These are phyloP conservation scores for Trichomycterus rosablanca DNA, from an alignment of 2,113 vertebrate genomes.

Conservation along the genomic window DNA sequence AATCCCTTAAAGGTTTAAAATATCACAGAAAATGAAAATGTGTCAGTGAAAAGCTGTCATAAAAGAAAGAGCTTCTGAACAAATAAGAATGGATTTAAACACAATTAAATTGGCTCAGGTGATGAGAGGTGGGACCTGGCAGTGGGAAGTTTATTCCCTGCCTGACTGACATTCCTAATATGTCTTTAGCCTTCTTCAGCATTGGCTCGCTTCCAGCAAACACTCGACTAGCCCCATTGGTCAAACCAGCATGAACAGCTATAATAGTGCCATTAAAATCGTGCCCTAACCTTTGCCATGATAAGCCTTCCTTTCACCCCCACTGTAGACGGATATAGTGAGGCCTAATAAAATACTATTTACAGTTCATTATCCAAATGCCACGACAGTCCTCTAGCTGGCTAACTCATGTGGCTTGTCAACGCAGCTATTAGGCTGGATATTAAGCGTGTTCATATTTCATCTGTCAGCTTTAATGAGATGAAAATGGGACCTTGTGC, in stretches of 20 bases:
- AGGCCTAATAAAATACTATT: slow-evolving; percentile 56
- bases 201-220: slow-evolving; percentile 34
- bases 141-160: slow-evolving; percentile 25
- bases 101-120: slow-evolving; percentile 48
- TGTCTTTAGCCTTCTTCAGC: slow-evolving; percentile 35
- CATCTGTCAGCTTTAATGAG: slow-evolving; percentile 39
- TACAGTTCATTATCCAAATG: slow-evolving; percentile 69
- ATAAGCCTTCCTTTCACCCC: slow-evolving; percentile 45
- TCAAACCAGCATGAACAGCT: slow-evolving; percentile 38
- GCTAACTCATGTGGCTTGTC: slow-evolving; percentile 60
- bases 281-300: slow-evolving; percentile 57
- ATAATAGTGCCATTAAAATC: slow-evolving; percentile 49
- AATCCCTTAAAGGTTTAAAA: slow-evolving; percentile 7
- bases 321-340: slow-evolving; percentile 26
- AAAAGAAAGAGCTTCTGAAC: slow-evolving; percentile 16
- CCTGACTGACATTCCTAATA: slow-evolving; percentile 40
- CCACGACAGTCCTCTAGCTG: slow-evolving; percentile 56
- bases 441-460: slow-evolving; percentile 63
- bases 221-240: slow-evolving; percentile 31
- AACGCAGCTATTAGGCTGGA: slow-evolving; percentile 59
- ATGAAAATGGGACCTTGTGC: slow-evolving; percentile 15
- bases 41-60: slow-evolving; percentile 39
- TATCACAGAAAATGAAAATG: slow-evolving; percentile 34
- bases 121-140: slow-evolving; percentile 44
- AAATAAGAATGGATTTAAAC: slow-evolving; percentile 44